Conservation (phyloP, 2,797 vertebrate species). For the Rhadinocentrus ornatus region DNA sequence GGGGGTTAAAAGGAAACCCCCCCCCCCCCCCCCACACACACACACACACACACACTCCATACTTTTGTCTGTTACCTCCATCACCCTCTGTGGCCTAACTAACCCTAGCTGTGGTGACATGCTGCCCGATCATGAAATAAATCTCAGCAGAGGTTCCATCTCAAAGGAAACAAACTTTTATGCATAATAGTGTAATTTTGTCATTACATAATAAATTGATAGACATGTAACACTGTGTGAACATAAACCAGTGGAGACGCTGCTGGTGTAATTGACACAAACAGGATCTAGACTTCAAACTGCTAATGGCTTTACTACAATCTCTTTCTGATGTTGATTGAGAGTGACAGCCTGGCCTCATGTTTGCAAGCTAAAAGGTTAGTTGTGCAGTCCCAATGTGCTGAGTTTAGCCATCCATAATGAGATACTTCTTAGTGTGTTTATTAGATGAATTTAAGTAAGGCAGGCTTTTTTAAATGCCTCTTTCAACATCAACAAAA, state of each 20-base stretch:
- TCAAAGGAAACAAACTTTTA: slow-evolving; percentile 69
- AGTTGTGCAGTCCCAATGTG: slow-evolving; percentile 38
- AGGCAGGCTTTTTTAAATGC: neutral
- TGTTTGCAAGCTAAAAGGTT: slow-evolving; percentile 59
- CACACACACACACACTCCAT: no score
- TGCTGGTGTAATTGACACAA: slow-evolving; percentile 63
- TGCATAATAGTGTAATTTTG: slow-evolving; percentile 66
- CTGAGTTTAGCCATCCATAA: slow-evolving; percentile 39
- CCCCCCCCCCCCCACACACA: no score
- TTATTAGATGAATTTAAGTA: slow-evolving; percentile 20
- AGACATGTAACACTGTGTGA: slow-evolving; percentile 43
- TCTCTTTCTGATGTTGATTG: slow-evolving; percentile 62
- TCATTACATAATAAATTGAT: slow-evolving; percentile 62
- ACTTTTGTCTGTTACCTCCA: slow-evolving; percentile 69
- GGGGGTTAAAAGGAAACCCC: no score
- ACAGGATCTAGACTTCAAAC: slow-evolving; percentile 60
- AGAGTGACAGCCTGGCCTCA: slow-evolving; percentile 64
- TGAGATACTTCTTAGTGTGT: slow-evolving; percentile 28
- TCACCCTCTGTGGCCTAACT: slow-evolving; percentile 56
- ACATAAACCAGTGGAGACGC: slow-evolving; percentile 42
- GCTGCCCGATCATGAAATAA: slow-evolving; percentile 58
- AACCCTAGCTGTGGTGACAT: slow-evolving; percentile 57
- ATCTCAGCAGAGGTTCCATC: slow-evolving; percentile 67
- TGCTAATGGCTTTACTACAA: slow-evolving; percentile 60
- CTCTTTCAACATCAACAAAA: neutral